Base-by-base conservation (phyloP, 2,888 invertebrate genomes). In the Ctena decussata region DNA sequence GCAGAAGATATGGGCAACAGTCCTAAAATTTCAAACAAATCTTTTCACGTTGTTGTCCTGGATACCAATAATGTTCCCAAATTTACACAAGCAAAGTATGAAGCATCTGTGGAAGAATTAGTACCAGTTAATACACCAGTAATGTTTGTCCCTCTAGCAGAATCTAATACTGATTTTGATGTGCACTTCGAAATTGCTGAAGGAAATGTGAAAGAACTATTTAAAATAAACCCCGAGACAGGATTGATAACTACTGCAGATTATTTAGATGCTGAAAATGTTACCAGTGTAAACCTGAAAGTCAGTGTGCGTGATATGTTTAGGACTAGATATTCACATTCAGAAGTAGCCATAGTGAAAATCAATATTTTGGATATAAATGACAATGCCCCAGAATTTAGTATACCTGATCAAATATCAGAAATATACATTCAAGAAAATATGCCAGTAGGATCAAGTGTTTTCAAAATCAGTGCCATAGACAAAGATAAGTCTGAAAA, bases 401-500 rank as follows among this genome's bases (percentile, higher is more conserved):
- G 98, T 77, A 90, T 91, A 37, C 89, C 91, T 11, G 87, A 91
- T 69, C 89, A 87, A 77, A 85, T 84, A 32, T 89, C 92, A 21
- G 87, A 87, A 83, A 97, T 98, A 8, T 97, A 96, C 93, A 97
- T 99, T 53, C 97, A 98, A 91, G 99, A 99, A 96, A 99, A 99
- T 95, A 97, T 98, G 93, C 97, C 98, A 0, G 97, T 98, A 11
- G 98, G 98, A 0, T 97, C 97, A 0, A 97, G 97, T 15, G 98
- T 99, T 0, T 97, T 98, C 18, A 98, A 97, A 89, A 97, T 99
- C 5, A 97, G 97, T 65, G 99, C 99, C 0, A 97, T 97, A 86
- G 99, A 99, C 96, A 97, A 97, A 24, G 99, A 99, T 96, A 97
- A 98, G 0, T 99, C 98, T 0, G 99, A 99, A 95, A 99, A 99